A percentile compares a stretch with the other conserved stretches of the same genome.
Conservation (phyloP, 2,797 vertebrate species). For the Leptodactylus fallax region DNA sequence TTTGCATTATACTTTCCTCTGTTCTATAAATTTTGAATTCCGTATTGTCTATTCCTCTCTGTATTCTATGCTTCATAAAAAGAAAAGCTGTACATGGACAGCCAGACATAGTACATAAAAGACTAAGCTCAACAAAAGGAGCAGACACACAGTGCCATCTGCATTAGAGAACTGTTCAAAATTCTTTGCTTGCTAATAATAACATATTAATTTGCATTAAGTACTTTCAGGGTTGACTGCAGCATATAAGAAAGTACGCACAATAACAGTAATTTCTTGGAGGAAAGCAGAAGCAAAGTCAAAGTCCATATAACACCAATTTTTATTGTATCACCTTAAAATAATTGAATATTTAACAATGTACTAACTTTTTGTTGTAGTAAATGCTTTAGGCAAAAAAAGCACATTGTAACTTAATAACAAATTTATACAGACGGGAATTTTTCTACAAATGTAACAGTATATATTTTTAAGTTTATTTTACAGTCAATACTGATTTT, state of each 20-base stretch:
- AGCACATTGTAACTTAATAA: not conserved
- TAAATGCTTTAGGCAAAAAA: not conserved
- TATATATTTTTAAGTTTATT: too few species aligned
- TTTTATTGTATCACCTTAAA: not conserved
- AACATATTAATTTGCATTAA: constrained; percentile 11
- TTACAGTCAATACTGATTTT: too few species aligned
- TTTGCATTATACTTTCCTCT: constrained; percentile 19
- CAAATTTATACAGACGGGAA: not conserved
- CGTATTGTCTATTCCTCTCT: constrained; percentile 14
- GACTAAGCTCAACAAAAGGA: not conserved
- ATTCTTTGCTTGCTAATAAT: constrained; percentile 5
- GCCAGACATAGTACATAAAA: not conserved
- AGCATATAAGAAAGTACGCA: not conserved
- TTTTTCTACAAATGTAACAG: too few species aligned
- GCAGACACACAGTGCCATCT: not conserved
- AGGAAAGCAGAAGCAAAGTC: not conserved
- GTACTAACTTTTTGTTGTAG: not conserved
- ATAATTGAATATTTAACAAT: not conserved
- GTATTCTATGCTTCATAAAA: not conserved
- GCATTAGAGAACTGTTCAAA: not conserved
- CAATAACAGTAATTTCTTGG: not conserved
- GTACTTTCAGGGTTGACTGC: not conserved
- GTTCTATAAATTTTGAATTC: constrained; percentile 13
- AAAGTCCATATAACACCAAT: not conserved
- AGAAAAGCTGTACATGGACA: constrained; percentile 11